Percentiles rank a stretch among this genome's conserved stretches.
Conservation (phyloP, 2,113 vertebrate genomes). For the Athene cunicularia region DNA sequence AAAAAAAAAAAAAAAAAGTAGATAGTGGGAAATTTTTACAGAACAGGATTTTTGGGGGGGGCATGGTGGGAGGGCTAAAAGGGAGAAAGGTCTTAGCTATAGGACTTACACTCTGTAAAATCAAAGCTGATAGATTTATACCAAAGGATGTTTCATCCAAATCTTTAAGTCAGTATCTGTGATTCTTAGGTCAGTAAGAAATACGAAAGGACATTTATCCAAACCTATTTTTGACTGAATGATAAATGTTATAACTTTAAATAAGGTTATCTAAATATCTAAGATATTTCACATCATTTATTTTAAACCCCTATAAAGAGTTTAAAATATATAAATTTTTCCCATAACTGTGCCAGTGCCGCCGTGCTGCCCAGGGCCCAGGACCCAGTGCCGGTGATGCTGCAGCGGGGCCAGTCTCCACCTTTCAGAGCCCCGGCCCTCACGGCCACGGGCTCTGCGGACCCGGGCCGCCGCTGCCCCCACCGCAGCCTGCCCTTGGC, state of each 20-base stretch:
- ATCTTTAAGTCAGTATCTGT: background rate
- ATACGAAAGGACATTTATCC: background rate
- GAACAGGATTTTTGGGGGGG: accelerated
- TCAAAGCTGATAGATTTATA: background rate
- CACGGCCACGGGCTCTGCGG: accelerated
- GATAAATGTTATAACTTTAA: background rate
- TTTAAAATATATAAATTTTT: background rate
- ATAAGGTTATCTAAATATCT: background rate
- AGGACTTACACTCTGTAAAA: background rate
- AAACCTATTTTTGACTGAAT: background rate
- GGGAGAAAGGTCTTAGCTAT: background rate
- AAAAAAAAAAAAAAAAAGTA: no score
- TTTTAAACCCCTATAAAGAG: no score
- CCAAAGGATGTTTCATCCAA: background rate
- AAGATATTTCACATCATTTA: background rate
- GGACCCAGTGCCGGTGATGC: background rate
- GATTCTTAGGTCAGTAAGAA: background rate
- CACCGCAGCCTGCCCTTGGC: accelerated
- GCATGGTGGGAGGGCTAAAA: background rate
- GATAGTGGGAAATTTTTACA: background rate
- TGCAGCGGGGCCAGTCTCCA: background rate
- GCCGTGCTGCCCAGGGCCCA: background rate
- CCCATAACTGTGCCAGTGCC: background rate
- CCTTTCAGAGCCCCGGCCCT: no score
- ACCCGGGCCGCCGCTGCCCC: no score